Base-by-base conservation (phyloP, 2,797 vertebrate species). In the Nannoperca obscura region DNA sequence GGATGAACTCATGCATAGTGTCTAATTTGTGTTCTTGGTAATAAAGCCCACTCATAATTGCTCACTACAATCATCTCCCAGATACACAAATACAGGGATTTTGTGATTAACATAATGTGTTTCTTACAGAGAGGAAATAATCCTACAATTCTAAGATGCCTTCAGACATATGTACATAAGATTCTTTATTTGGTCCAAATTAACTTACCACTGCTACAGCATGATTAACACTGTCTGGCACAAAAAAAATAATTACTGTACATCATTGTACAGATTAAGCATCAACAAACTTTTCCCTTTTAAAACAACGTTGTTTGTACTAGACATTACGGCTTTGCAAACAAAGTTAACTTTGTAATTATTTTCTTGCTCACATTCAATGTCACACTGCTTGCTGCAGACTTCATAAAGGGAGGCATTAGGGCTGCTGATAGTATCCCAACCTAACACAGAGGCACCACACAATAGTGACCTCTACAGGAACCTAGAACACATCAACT, bases 11-110 rank as follows among this genome's bases (percentile, higher is more conserved):
- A 97, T 96, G 97, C 96, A 97, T 95, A 96, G 94, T 94, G 94
- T 97, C 96, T 97, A 96, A 96, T 98, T 98, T 98, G 96, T 97
- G 96, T 97, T 97, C 95, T 96, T 95, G 93, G 95, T 96, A 97
- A 96, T 97, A 98, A 97, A 97, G 94, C 96, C 96, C 94, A 91
- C 95, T 96, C 95, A 94, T 97, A 97, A 97, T 97, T 97, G 97
- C 96, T 95, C 94, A 91, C 93, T 93, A 95, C 95, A 97, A 96
- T 96, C 95, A 96, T 97, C 96, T 96, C 93, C 92, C 76, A 96
- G 95, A 97, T 95, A 96, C 96, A 96, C 95, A 97, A 96, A 98
- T 96, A 96, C 95, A 95, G 95, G 97, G 97, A 97, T 98, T 97
- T 97, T 95, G 95, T 95, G 96, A 97, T 97, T 98, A 97, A 96